A percentile compares a stretch with the other conserved stretches of the same genome.
Conservation (phyloP, 2,113 vertebrate genomes). For the Hemicordylus capensis region DNA sequence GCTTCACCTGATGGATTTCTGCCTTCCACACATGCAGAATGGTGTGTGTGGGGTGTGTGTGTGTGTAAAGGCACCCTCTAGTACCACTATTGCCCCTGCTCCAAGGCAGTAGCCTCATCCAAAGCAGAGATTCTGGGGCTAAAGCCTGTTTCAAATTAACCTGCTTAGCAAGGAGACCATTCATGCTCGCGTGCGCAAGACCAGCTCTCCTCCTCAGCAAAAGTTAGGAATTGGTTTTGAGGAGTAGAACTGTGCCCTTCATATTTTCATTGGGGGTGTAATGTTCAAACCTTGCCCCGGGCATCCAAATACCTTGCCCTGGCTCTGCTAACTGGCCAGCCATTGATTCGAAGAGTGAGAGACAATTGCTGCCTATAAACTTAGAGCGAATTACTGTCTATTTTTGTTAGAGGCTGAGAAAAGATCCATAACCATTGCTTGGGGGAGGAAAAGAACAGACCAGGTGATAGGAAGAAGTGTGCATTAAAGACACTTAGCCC, state of each 20-base stretch:
- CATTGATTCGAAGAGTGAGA: constrained; percentile 8
- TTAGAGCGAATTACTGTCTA: constrained; percentile 44
- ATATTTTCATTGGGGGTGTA: too few species aligned
- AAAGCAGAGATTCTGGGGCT: too few species aligned
- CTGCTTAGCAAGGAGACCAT: too few species aligned
- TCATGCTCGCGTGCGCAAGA: too few species aligned
- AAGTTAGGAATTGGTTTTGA: too few species aligned
- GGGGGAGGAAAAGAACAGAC: background rate
- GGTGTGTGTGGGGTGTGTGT: background rate
- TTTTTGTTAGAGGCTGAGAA: background rate
- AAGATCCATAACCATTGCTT: constrained; percentile 37
- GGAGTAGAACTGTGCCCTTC: too few species aligned
- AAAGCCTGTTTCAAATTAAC: background rate
- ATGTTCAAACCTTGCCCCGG: too few species aligned
- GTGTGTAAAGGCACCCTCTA: background rate
- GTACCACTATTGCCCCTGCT: too few species aligned
- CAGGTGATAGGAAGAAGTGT: background rate
- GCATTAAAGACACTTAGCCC: constrained; percentile 18
- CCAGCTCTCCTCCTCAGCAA: too few species aligned
- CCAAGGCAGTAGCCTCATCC: too few species aligned
- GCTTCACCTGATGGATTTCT: background rate
- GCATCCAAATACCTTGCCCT: too few species aligned
- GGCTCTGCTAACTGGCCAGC: background rate
- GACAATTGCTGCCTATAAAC: constrained; percentile 31
- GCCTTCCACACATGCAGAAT: background rate